Evolutionary conservation across 2,113 vertebrate species (phyloP).

Genomic region (Arvicanthis niloticus): DNA sequence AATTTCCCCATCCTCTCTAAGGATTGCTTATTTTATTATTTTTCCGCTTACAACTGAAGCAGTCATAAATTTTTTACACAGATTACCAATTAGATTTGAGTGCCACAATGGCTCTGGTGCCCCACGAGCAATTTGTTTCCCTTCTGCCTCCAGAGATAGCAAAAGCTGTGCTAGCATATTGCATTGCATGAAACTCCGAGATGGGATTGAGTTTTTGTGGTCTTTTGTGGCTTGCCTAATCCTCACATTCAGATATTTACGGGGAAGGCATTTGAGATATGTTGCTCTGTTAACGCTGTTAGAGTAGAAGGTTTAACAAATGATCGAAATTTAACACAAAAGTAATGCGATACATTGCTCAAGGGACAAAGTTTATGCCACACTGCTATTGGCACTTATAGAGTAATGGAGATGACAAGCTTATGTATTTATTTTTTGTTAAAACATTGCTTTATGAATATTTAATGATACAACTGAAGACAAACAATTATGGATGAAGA

Average conservation of each 20-base stretch:
- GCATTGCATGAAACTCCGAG: conserved; percentile 53
- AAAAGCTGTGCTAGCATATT: conserved; percentile 44
- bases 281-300: conserved; percentile 49
- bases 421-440: not conserved
- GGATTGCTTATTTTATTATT: conserved; percentile 59
- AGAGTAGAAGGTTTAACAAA: conserved; percentile 63
- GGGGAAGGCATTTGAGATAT: conserved; percentile 31
- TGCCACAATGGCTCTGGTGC: conserved; percentile 31
- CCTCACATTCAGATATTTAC: conserved; percentile 35
- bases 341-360: not conserved
- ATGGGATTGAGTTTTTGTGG: conserved; percentile 37
- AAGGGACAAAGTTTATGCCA: not conserved
- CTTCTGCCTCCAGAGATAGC: conserved; percentile 52
- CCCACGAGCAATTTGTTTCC: conserved; percentile 61
- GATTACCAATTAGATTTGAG: conserved; percentile 64
- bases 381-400: not conserved
- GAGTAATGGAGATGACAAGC: not conserved
- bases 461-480: not conserved
- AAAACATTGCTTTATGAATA: conserved; percentile 24
- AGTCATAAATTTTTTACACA: conserved; percentile 18
- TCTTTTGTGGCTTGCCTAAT: conserved; percentile 36
- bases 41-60: conserved; percentile 6
- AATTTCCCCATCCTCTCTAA: conserved; percentile 32
- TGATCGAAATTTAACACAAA: conserved; percentile 59
- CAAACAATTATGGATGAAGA: not conserved